Evolutionary conservation across 92 coral and sea anemone species (phyloP).

Genomic region (Heliopora coerulea): DNA sequence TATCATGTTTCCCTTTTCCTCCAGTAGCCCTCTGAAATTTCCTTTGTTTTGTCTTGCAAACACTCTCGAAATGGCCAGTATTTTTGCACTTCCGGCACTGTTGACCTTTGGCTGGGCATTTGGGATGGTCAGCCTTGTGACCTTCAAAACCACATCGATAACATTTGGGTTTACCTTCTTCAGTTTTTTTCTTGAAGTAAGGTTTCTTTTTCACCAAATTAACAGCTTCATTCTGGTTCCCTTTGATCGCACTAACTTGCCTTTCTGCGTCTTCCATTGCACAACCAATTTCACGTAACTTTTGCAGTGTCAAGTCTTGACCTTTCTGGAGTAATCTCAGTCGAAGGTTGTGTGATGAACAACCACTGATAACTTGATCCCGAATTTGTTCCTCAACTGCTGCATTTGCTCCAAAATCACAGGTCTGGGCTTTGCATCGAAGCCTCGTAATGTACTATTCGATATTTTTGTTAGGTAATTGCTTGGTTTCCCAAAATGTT

Average conservation of each 20-base stretch:
- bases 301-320: constrained; percentile 1
- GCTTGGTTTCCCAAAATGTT: too few relatives aligned
- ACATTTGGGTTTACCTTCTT: too few relatives aligned
- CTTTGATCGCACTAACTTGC: constrained; percentile 32
- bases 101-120: constrained; percentile 38
- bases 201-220: too few relatives aligned
- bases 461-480: too few relatives aligned
- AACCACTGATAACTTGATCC: constrained; percentile 45
- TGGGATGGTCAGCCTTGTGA: neutral
- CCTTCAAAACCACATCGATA: too few relatives aligned
- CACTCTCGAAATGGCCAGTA: constrained; percentile 30
- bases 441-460: constrained; percentile 10
- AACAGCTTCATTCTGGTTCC: too few relatives aligned
- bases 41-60: constrained; percentile 19
- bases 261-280: constrained; percentile 34
- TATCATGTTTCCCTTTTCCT: neutral
- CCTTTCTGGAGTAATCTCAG: constrained; percentile 34
- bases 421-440: constrained; percentile 13
- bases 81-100: constrained; percentile 31
- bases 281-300: constrained; percentile 27
- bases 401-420: constrained; percentile 15
- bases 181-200: too few relatives aligned
- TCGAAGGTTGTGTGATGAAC: constrained; percentile 8
- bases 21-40: neutral
- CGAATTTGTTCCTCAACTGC: too few relatives aligned